Evolutionary conservation across 2,888 invertebrate genomes (phyloP).

Genomic region (Notodonta ziczac): DNA sequence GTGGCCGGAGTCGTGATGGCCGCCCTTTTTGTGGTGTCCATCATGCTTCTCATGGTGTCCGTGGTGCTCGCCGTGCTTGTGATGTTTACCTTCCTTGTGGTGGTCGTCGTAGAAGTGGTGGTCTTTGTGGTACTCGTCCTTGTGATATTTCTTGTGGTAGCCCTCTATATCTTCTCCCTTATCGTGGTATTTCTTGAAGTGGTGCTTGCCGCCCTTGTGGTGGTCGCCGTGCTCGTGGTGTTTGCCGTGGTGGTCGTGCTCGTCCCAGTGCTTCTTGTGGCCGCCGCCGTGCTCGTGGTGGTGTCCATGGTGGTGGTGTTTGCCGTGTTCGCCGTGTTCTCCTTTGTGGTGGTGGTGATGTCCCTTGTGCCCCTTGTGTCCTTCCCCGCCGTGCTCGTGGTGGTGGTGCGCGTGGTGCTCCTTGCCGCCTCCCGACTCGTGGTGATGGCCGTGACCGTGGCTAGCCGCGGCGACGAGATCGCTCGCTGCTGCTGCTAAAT

Average conservation of each 20-base stretch:
- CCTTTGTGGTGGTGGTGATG: conserved; percentile 92
- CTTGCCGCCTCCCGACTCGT: conserved; percentile 88
- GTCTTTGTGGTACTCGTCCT: conserved; percentile 94
- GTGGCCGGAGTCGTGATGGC: conserved; percentile 90
- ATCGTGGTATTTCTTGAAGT: conserved; percentile 92
- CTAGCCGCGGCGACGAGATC: conserved; percentile 82
- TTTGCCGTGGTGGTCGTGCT: conserved; percentile 89
- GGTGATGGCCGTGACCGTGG: conserved; percentile 78
- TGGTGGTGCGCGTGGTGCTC: conserved; percentile 88
- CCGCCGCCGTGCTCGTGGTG: conserved; percentile 91
- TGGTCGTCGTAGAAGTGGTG: conserved; percentile 95
- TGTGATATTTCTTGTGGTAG: conserved; percentile 93
- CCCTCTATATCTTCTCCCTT: conserved; percentile 93
- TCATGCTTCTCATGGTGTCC: conserved; percentile 91
- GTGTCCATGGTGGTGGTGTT: conserved; percentile 90
- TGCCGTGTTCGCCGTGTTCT: conserved; percentile 90
- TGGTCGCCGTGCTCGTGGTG: conserved; percentile 91
- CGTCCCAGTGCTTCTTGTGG: conserved; percentile 92
- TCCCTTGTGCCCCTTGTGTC: conserved; percentile 91
- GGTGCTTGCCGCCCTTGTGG: conserved; percentile 91
- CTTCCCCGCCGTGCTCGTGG: conserved; percentile 89
- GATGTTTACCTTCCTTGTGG: conserved; percentile 93
- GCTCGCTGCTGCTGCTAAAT: conserved; percentile 23
- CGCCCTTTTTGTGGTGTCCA: conserved; percentile 92
- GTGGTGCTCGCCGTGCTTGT: conserved; percentile 91